These are phyloP conservation scores for Stichodactyla helianthus DNA, from an alignment of 64 coral and sea anemone genomes.

Conservation along the genomic window DNA sequence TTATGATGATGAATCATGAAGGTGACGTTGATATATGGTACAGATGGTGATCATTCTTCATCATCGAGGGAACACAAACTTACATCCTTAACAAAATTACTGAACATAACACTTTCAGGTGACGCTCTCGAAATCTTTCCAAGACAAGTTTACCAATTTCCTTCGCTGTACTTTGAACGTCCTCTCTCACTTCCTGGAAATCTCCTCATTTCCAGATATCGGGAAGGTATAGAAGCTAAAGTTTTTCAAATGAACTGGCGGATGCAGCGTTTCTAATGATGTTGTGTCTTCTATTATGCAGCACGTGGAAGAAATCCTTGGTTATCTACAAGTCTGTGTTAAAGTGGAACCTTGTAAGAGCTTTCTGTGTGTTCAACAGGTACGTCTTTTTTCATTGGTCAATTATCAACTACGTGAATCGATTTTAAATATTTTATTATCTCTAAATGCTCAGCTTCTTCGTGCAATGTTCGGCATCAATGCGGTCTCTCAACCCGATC, in stretches of 20 bases:
- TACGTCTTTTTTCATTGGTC: slow-evolving; percentile 17
- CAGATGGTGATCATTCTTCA: no score
- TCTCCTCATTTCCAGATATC: slow-evolving; percentile 76
- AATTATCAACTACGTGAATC: not conserved
- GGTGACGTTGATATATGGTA: no score
- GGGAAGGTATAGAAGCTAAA: slow-evolving; percentile 64
- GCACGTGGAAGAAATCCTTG: slow-evolving; percentile 96
- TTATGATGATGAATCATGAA: no score
- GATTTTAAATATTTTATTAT: not conserved
- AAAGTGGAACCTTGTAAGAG: slow-evolving; percentile 76
- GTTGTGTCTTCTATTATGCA: slow-evolving; percentile 14
- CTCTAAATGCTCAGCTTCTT: slow-evolving; percentile 59
- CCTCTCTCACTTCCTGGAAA: slow-evolving; percentile 73
- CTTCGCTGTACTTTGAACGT: slow-evolving; percentile 43
- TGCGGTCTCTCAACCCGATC: slow-evolving; percentile 68
- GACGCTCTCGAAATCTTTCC: slow-evolving; percentile 21
- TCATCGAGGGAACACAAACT: no score
- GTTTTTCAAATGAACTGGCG: not conserved
- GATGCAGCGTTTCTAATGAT: no score
- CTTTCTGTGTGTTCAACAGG: slow-evolving; percentile 92
- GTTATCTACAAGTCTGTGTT: slow-evolving; percentile 76
- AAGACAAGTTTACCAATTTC: slow-evolving; percentile 84
- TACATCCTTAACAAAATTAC: no score
- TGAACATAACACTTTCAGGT: slow-evolving; percentile 15
- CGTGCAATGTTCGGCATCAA: slow-evolving; percentile 97